Evolutionary conservation across 2,797 vertebrate genomes (phyloP).

Genomic region (Capromys pilorides): DNA sequence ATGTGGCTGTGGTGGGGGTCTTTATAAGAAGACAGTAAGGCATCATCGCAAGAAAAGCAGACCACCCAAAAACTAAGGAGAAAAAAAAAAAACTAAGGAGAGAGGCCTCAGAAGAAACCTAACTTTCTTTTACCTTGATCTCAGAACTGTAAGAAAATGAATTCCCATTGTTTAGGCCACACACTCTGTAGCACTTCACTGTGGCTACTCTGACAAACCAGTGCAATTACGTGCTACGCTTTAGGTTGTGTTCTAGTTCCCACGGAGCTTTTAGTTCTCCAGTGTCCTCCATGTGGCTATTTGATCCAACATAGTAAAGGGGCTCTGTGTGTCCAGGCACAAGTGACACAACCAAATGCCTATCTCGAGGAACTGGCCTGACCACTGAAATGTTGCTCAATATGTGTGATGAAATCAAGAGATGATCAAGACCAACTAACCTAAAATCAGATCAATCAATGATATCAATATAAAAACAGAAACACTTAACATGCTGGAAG

Average conservation of each 20-base stretch:
- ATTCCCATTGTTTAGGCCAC: not conserved
- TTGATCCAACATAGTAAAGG: not conserved
- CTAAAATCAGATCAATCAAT: not conserved
- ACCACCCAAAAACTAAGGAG: not conserved
- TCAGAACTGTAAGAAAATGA: conserved; percentile 32
- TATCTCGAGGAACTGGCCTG: not conserved
- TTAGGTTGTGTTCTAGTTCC: not conserved
- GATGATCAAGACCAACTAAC: not conserved
- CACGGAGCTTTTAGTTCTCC: not conserved
- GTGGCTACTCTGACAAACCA: not conserved
- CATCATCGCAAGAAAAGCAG: not conserved
- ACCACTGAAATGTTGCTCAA: not conserved
- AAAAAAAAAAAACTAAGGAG: not conserved
- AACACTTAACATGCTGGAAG: not conserved
- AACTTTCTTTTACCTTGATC: not conserved
- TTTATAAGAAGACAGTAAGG: not conserved
- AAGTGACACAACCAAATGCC: not conserved
- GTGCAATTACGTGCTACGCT: not conserved
- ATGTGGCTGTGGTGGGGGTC: not conserved
- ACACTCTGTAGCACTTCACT: not conserved
- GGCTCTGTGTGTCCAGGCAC: not conserved
- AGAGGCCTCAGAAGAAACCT: not conserved
- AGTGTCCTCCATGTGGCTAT: not conserved
- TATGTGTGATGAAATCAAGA: not conserved
- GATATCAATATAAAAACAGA: not conserved